phyloP scores from a whole-genome alignment of 2,888 invertebrate species.

The Peribatodes rhomboidaria region DNA sequence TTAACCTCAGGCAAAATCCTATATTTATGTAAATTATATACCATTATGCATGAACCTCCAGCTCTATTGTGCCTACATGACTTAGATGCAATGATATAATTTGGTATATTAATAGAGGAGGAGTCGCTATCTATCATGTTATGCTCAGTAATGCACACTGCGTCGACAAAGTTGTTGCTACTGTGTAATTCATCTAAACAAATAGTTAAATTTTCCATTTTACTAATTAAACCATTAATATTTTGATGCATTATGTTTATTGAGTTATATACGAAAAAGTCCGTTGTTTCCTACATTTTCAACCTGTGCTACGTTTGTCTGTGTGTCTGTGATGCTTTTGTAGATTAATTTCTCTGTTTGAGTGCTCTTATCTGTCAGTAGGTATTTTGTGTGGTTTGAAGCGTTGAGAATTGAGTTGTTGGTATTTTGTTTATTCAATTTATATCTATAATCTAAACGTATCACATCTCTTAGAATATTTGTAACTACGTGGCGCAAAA shows the following conservation, averaged over 20 bases:
- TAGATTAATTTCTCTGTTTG: background rate
- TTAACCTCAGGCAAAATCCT: no score
- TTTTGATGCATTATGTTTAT: no score
- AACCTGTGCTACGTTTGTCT: background rate
- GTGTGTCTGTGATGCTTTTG: background rate
- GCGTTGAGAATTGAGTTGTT: background rate
- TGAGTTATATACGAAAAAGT: slow-evolving; percentile 7
- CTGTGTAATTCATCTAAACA: no score
- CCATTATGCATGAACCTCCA: no score
- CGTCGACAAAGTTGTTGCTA: no score
- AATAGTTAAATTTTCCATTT: no score
- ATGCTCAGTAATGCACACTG: no score
- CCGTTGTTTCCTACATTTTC: background rate
- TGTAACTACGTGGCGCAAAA: background rate
- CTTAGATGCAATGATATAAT: no score
- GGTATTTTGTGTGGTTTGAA: background rate
- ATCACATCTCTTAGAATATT: slow-evolving; percentile 8
- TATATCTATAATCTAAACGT: slow-evolving; percentile 8
- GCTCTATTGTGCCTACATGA: no score
- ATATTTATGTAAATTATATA: no score
- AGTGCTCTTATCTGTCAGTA: background rate
- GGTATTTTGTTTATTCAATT: background rate
- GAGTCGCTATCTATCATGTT: slow-evolving; percentile 4
- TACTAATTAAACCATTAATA: no score
- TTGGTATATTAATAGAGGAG: background rate